A percentile compares a stretch with the other conserved stretches of the same genome.
Evolutionary conservation across 2,113 vertebrate species (phyloP).

Genomic region (Centropristis striata): DNA sequence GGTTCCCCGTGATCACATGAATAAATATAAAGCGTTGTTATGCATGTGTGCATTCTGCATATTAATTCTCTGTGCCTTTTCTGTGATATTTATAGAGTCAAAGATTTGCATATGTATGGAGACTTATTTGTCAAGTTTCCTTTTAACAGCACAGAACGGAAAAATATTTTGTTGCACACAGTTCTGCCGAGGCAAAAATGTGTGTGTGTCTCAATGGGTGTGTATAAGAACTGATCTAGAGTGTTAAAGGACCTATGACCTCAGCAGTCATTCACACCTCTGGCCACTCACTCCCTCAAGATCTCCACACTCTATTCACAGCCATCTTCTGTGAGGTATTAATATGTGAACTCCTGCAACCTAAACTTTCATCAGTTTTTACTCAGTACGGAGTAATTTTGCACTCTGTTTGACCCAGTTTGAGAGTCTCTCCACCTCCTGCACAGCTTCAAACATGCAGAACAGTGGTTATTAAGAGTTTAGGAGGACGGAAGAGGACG

Average conservation of each 20-base stretch:
- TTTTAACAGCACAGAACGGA: not conserved
- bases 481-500: not conserved
- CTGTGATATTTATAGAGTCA: slow-evolving; percentile 53
- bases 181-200: not conserved
- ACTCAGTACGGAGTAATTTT: slow-evolving; percentile 23
- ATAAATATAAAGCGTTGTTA: slow-evolving; percentile 59
- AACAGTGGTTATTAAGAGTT: slow-evolving; percentile 33
- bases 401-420: slow-evolving; percentile 39
- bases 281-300: not conserved
- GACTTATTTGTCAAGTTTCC: slow-evolving; percentile 30
- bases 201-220: not conserved
- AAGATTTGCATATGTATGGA: slow-evolving; percentile 58
- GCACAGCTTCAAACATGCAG: slow-evolving; percentile 33
- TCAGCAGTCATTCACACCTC: slow-evolving; percentile 52
- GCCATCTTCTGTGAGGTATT: slow-evolving; percentile 48
- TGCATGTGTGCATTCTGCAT: slow-evolving; percentile 33
- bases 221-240: not conserved
- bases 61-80: slow-evolving; percentile 41
- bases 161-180: slow-evolving; percentile 23
- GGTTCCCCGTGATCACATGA: slow-evolving; percentile 45
- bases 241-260: slow-evolving; percentile 16
- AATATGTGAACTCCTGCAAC: slow-evolving; percentile 33
- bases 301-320: slow-evolving; percentile 44
- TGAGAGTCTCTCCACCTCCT: slow-evolving; percentile 32
- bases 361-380: slow-evolving; percentile 5